Base-by-base conservation (phyloP, 2,113 vertebrate genomes). In the Oncorhynchus nerka region DNA sequence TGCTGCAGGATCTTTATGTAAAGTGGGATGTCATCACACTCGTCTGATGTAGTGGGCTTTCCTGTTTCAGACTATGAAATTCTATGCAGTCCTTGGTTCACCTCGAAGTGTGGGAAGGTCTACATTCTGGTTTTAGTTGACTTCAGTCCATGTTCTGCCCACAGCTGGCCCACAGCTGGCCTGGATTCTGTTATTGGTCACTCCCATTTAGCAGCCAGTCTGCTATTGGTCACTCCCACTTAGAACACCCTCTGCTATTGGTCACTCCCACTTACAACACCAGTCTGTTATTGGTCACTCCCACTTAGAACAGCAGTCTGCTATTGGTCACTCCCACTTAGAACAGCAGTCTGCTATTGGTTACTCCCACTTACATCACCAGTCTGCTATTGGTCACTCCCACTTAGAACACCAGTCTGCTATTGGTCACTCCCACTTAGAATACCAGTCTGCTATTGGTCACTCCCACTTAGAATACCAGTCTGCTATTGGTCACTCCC, bases 281-380 rank as follows among this genome's bases (percentile, higher is more conserved):
- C 26, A 7, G 30, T 66, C 24, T 11, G 64, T 24, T 65, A 5
- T 26, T 24, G 59, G 62, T 26, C 64, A 62, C 26, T 0, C 75
- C 32, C 57, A 75, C 55, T 70, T 57, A 34, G 66, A 65, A 75
- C 64, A 39, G 32, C 32, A 5, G 30, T 55, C 51, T 57, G 65
- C 67, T 81, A 62, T 79, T 65, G 30, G 39, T 75, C 79, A 34
- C 49, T 79, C 65, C 65, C 30, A 64, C 72, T 70, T 64, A 78
- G 45, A 55, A 71, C 73, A 74, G 59, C 51, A 1, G 30, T 55
- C 11, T 55, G 51, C 51, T 55, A 68, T 30, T 73, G 73, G 1
- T 34, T 73, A 65, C 34, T 7, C 34, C 34, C 34, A 34, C 6
- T 7, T 34, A 34, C 0, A 34, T 7, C 1, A 34, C 1, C 34